These are phyloP conservation scores for Stenodema calcarata DNA, from an alignment of 2,888 invertebrate genomes.

Conservation along the genomic window DNA sequence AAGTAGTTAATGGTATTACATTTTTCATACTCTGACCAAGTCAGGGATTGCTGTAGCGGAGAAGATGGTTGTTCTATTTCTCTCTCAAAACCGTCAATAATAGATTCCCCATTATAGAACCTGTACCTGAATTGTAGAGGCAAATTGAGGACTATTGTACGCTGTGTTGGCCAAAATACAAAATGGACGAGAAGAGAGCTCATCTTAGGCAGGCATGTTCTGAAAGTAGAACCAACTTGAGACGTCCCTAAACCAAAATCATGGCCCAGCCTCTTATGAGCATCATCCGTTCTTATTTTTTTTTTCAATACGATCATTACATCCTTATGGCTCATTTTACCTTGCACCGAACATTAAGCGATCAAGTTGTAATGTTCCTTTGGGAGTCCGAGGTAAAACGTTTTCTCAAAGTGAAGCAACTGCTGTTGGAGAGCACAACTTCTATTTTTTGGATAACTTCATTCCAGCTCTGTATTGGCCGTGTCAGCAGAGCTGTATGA, in stretches of 20 bases:
- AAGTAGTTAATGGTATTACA: conserved; percentile 60
- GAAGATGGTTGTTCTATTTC: conserved; percentile 58
- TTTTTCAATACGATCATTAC: conserved; percentile 29
- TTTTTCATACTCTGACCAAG: conserved; percentile 59
- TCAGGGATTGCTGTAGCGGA: conserved; percentile 56
- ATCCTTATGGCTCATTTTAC: not conserved
- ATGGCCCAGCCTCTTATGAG: conserved; percentile 16
- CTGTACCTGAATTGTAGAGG: conserved; percentile 46
- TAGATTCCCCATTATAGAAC: conserved; percentile 53
- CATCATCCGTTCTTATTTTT: conserved; percentile 39
- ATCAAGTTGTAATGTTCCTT: not conserved
- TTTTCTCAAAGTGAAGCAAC: not conserved
- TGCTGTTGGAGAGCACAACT: not conserved
- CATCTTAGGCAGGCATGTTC: conserved; percentile 15
- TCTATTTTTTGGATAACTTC: no score
- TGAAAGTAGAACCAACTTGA: conserved; percentile 2
- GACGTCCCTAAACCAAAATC: conserved; percentile 17
- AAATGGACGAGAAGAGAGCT: conserved; percentile 30
- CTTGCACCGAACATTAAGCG: not conserved
- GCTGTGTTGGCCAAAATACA: conserved; percentile 39
- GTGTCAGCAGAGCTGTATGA: not conserved
- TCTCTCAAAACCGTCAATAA: conserved; percentile 59
- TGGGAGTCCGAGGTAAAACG: not conserved
- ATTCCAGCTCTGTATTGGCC: no score
- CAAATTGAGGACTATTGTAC: not conserved